Conservation (phyloP, 1,140 invertebrate species). For the Drosophila kohkoa region DNA sequence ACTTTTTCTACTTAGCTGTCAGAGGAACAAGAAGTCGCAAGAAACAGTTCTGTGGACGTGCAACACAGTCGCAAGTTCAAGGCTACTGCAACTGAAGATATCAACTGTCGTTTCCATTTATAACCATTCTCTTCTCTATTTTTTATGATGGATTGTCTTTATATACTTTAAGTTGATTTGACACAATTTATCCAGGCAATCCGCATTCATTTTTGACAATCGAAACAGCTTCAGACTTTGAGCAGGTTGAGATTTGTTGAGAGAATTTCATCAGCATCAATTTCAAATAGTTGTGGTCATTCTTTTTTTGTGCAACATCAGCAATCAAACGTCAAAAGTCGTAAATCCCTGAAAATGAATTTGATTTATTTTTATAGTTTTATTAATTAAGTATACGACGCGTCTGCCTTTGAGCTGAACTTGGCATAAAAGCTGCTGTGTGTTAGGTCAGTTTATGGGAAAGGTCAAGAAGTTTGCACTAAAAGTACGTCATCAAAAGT, state of each 20-base stretch:
- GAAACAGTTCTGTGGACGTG: neutral
- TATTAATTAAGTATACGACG: neutral
- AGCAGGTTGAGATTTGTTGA: slow-evolving; percentile 15
- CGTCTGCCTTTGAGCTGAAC: neutral
- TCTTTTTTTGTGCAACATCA: neutral
- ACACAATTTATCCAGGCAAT: slow-evolving; percentile 54
- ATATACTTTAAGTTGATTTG: slow-evolving; percentile 28
- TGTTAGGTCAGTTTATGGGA: too few species aligned
- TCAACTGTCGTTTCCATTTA: slow-evolving; percentile 36
- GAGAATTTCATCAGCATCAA: slow-evolving; percentile 28
- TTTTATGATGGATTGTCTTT: slow-evolving; percentile 33
- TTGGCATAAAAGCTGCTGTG: too few species aligned
- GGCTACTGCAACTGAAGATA: slow-evolving; percentile 40
- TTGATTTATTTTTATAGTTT: slow-evolving; percentile 9
- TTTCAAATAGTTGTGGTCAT: slow-evolving; percentile 29
- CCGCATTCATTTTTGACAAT: slow-evolving; percentile 33
- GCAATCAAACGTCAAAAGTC: slow-evolving; percentile 29
- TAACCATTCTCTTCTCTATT: neutral
- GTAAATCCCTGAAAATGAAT: slow-evolving; percentile 30
- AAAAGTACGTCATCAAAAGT: neutral
- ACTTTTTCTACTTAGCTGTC: slow-evolving; percentile 32
- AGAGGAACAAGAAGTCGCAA: neutral
- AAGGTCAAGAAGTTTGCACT: neutral
- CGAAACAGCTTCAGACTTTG: neutral
- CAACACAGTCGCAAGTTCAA: slow-evolving; percentile 51